Evolutionary conservation across 2,113 vertebrate genomes (phyloP).

Genomic region (Plestiodon gilberti): DNA sequence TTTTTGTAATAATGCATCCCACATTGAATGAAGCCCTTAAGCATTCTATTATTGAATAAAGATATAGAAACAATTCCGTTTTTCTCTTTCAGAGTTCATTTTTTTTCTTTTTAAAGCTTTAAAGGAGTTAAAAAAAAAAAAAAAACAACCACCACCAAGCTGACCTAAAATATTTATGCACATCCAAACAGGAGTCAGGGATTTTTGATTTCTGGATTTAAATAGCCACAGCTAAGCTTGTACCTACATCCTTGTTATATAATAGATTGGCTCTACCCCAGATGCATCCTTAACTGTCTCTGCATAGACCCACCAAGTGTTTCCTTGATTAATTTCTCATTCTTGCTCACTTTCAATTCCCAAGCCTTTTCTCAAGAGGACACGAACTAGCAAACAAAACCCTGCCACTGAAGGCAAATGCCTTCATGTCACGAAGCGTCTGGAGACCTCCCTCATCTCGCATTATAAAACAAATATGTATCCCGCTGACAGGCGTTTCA

Average conservation of each 20-base stretch:
- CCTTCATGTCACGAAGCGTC: conserved; percentile 30
- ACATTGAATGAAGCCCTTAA: conserved; percentile 9
- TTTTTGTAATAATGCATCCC: not conserved
- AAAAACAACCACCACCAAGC: no score
- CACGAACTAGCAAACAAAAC: conserved; percentile 9
- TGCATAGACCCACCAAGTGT: conserved; percentile 2
- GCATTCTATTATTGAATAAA: not conserved
- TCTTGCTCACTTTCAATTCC: conserved; percentile 35
- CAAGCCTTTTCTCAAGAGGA: conserved; percentile 38
- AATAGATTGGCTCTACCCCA: conserved; percentile 51
- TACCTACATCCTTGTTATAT: conserved; percentile 54
- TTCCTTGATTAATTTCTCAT: conserved; percentile 49
- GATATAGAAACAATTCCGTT: not conserved
- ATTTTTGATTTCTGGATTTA: conserved; percentile 59
- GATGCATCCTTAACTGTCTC: conserved; percentile 48
- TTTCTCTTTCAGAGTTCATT: conserved; percentile 1
- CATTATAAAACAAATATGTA: not conserved
- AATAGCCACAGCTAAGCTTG: conserved; percentile 63
- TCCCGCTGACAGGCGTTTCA: conserved; percentile 6
- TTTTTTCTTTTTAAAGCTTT: not conserved
- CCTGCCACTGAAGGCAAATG: not conserved
- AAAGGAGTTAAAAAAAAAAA: not conserved
- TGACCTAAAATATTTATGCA: conserved; percentile 45
- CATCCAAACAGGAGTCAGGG: conserved; percentile 52
- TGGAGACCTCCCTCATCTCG: not conserved